A percentile compares a stretch with the other conserved stretches of the same genome.
Evolutionary conservation across 2,113 vertebrate species (phyloP).

Genomic region (Procapra przewalskii): DNA sequence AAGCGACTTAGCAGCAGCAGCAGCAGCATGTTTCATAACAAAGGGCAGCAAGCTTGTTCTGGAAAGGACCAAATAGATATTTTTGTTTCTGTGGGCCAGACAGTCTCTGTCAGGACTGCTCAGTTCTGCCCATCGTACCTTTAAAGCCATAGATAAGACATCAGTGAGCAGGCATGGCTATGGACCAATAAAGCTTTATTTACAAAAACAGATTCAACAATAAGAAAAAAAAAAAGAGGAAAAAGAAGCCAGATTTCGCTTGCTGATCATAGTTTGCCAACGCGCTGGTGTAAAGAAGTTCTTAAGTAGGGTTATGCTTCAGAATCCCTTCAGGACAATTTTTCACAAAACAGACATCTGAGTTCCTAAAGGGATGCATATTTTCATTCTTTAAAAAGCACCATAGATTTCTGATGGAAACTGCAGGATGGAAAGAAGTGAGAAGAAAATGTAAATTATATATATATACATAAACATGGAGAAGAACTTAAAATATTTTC

Average conservation of each 20-base stretch:
- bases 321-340: not conserved
- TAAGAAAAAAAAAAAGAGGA: not conserved
- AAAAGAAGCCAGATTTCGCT: not conserved
- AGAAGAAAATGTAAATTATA: not conserved
- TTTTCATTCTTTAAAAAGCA: not conserved
- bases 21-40: not conserved
- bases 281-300: not conserved
- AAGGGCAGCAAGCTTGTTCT: not conserved
- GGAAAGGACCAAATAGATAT: not conserved
- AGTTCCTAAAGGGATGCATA: not conserved
- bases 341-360: not conserved
- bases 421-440: not conserved
- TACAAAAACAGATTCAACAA: not conserved
- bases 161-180: slow-evolving; percentile 12
- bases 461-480: not conserved
- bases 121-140: not conserved
- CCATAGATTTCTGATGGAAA: not conserved
- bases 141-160: not conserved
- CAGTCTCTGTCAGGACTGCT: not conserved
- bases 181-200: slow-evolving; percentile 36
- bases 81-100: slow-evolving; percentile 43
- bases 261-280: not conserved
- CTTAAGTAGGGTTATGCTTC: not conserved
- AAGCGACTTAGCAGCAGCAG: no score
- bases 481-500: not conserved